Percentiles rank a stretch among this genome's conserved stretches.
phyloP scores from a whole-genome alignment of 2,797 vertebrate species.

The Columba guinea region DNA sequence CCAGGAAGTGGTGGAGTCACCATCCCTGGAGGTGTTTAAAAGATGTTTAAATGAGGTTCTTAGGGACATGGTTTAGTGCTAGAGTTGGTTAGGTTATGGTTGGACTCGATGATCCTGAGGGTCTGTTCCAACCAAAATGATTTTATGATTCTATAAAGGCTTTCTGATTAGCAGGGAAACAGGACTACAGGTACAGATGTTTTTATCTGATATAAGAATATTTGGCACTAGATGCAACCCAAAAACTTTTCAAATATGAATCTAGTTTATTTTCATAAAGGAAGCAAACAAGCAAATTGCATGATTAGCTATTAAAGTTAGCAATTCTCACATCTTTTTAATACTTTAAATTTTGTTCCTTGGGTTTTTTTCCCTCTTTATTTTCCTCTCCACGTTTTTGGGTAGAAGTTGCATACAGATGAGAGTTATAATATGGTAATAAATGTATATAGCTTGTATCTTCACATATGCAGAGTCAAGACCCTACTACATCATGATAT shows the following conservation, averaged over 20 bases:
- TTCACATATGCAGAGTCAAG: neutral
- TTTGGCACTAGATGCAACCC: neutral
- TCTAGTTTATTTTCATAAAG: neutral
- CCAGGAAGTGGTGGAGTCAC: too few species aligned
- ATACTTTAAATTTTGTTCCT: neutral
- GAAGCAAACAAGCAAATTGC: neutral
- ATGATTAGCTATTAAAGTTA: neutral
- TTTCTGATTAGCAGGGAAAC: neutral
- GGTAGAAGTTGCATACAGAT: neutral
- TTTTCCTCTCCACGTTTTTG: neutral
- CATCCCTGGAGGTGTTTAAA: too few species aligned
- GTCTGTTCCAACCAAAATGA: too few species aligned
- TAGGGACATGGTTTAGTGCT: too few species aligned
- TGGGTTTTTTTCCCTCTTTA: neutral
- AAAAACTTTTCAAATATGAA: neutral
- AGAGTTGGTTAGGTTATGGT: too few species aligned
- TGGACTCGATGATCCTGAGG: too few species aligned
- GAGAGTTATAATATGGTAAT: neutral
- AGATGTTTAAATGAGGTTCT: too few species aligned
- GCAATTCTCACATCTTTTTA: neutral
- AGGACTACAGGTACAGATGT: neutral
- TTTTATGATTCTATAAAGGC: neutral
- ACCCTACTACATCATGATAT: neutral
- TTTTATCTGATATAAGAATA: neutral
- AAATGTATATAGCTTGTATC: neutral